phyloP scores from a whole-genome alignment of 2,888 invertebrate species.

The Serrognathus titanus region DNA sequence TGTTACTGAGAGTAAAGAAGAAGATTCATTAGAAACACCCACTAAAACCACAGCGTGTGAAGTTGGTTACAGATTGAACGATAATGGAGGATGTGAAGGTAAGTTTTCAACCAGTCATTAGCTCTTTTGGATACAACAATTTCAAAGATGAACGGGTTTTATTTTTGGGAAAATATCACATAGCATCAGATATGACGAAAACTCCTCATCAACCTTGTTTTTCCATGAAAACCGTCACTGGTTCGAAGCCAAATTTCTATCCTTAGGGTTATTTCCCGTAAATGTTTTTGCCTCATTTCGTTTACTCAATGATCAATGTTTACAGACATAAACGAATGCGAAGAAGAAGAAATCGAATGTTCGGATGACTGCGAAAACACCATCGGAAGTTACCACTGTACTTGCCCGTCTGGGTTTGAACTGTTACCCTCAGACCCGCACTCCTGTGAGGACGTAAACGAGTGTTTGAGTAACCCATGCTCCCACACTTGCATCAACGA shows the following conservation, averaged over 20 bases:
- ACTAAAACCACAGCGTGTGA: constrained; percentile 30
- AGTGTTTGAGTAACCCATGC: constrained; percentile 48
- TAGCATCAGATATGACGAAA: too few species aligned
- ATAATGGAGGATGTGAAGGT: constrained; percentile 49
- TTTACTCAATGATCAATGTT: constrained; percentile 21
- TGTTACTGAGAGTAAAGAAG: constrained; percentile 7
- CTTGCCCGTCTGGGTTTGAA: constrained; percentile 47
- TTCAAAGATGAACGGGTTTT: too few species aligned
- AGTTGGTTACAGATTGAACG: constrained; percentile 49
- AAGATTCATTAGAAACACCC: background rate
- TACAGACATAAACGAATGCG: constrained; percentile 48
- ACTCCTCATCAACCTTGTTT: too few species aligned
- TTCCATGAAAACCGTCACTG: too few species aligned
- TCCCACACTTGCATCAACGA: constrained; percentile 59
- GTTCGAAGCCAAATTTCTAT: too few species aligned
- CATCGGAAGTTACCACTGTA: constrained; percentile 54
- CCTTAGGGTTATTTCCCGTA: too few species aligned
- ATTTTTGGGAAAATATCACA: too few species aligned
- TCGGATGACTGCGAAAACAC: constrained; percentile 55
- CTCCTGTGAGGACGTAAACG: constrained; percentile 44
- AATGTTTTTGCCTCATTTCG: background rate
- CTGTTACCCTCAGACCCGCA: constrained; percentile 37
- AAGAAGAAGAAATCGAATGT: constrained; percentile 46
- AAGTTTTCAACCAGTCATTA: constrained; percentile 25
- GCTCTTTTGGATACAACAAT: too few species aligned